These are phyloP conservation scores for Neomorphus geoffroyi DNA, from an alignment of 2,797 vertebrate genomes.

Conservation along the genomic window DNA sequence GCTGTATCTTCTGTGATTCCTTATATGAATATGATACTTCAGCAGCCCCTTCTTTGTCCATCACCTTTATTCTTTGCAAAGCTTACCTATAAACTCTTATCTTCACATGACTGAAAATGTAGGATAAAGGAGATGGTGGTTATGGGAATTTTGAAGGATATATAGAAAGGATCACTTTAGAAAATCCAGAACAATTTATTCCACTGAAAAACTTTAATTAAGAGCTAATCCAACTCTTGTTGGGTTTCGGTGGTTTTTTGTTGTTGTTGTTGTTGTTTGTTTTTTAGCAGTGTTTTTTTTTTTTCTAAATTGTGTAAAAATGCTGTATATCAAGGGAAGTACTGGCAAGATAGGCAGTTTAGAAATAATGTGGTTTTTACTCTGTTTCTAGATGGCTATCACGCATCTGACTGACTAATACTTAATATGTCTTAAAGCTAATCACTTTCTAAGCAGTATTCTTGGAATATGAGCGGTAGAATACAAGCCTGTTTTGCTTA, in stretches of 20 bases:
- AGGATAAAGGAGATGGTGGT: not conserved
- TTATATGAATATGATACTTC: not conserved
- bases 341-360: not conserved
- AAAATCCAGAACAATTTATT: not conserved
- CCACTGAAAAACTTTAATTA: not conserved
- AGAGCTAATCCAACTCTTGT: not conserved
- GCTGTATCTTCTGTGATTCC: not conserved
- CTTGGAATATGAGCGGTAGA: not conserved
- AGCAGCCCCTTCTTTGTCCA: not conserved
- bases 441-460: not conserved
- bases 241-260: too few species aligned
- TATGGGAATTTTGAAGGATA: not conserved
- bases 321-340: not conserved
- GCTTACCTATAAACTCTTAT: not conserved
- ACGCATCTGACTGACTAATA: not conserved
- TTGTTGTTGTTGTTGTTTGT: too few species aligned
- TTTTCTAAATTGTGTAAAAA: not conserved
- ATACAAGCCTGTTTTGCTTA: not conserved
- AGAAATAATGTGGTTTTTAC: not conserved
- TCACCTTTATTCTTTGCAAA: not conserved
- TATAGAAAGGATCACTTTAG: not conserved
- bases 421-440: not conserved
- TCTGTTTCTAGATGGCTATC: not conserved
- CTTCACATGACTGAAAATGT: not conserved
- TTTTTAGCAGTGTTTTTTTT: not conserved